phyloP scores from a whole-genome alignment of 2,888 invertebrate species.

The Lapara coniferarum region DNA sequence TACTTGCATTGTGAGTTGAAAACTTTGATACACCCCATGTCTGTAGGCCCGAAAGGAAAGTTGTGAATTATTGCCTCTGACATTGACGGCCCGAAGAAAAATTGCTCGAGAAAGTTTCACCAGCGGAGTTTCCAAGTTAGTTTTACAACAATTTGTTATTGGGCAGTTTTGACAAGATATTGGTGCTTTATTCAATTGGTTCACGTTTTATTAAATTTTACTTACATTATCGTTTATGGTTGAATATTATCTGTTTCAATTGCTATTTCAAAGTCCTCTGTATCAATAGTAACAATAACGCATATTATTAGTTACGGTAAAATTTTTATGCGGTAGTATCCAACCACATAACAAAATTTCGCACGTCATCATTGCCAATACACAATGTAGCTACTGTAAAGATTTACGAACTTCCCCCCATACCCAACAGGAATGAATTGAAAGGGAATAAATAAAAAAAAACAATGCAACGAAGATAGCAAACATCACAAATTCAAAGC shows the following conservation, averaged over 20 bases:
- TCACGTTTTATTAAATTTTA: not conserved
- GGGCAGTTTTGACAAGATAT: slow-evolving; percentile 38
- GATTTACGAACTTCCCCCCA: slow-evolving; percentile 1
- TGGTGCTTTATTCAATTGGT: slow-evolving; percentile 38
- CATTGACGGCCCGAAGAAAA: slow-evolving; percentile 70
- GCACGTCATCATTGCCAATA: too few species aligned
- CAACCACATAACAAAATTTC: too few species aligned
- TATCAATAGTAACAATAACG: too few species aligned
- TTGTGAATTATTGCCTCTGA: slow-evolving; percentile 70
- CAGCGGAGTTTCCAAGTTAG: slow-evolving; percentile 48
- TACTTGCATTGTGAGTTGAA: slow-evolving; percentile 30
- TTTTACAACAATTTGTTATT: slow-evolving; percentile 39
- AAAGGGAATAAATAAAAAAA: slow-evolving; percentile 27
- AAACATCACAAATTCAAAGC: slow-evolving; percentile 29
- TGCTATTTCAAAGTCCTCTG: too few species aligned
- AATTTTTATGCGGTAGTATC: too few species aligned
- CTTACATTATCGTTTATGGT: not conserved
- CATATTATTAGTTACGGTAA: not conserved
- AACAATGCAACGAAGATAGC: slow-evolving; percentile 33
- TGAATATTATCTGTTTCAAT: too few species aligned
- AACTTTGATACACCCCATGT: slow-evolving; percentile 40
- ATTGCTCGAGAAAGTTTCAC: slow-evolving; percentile 61
- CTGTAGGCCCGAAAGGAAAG: slow-evolving; percentile 45
- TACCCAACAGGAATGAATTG: slow-evolving; percentile 30
- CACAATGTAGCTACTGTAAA: not conserved